phyloP scores from a whole-genome alignment of 2,797 vertebrate species.

The Nannoperca australis region DNA sequence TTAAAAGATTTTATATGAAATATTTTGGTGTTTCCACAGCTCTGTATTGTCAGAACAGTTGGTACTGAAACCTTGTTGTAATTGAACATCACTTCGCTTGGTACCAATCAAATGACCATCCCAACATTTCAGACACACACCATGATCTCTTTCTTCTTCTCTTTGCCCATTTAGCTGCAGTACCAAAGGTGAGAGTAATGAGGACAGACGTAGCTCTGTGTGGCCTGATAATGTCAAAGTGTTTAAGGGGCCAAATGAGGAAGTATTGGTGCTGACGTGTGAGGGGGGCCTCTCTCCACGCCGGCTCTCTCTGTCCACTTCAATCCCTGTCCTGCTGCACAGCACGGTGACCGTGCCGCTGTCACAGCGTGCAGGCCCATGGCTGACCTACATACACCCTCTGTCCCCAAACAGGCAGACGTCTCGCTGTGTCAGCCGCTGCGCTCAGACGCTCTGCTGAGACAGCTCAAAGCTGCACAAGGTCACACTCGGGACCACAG shows the following conservation, averaged over 20 bases:
- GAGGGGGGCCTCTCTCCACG: conserved; percentile 71
- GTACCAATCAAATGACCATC: conserved; percentile 53
- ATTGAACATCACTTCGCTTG: not conserved
- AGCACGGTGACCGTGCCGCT: conserved; percentile 71
- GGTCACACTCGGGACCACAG: conserved; percentile 63
- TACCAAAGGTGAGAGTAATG: conserved; percentile 91
- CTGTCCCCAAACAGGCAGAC: conserved; percentile 72
- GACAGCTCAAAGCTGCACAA: conserved; percentile 81
- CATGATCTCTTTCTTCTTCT: conserved; percentile 63
- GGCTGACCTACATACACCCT: conserved; percentile 83
- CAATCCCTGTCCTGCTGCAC: conserved; percentile 76
- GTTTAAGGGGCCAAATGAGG: conserved; percentile 72
- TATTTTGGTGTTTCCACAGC: not conserved
- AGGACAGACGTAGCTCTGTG: conserved; percentile 89
- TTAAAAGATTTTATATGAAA: not conserved
- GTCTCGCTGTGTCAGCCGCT: conserved; percentile 77
- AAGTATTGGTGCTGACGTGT: conserved; percentile 81
- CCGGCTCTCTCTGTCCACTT: conserved; percentile 77
- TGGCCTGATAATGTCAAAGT: conserved; percentile 92
- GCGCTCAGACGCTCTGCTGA: conserved; percentile 69
- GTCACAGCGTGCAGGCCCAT: conserved; percentile 69
- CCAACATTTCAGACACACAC: conserved; percentile 15
- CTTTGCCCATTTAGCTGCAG: conserved; percentile 87
- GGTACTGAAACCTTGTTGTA: no score
- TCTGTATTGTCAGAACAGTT: not conserved